Conservation (phyloP, 1,140 invertebrate genomes). For the Orchestia grillus region DNA sequence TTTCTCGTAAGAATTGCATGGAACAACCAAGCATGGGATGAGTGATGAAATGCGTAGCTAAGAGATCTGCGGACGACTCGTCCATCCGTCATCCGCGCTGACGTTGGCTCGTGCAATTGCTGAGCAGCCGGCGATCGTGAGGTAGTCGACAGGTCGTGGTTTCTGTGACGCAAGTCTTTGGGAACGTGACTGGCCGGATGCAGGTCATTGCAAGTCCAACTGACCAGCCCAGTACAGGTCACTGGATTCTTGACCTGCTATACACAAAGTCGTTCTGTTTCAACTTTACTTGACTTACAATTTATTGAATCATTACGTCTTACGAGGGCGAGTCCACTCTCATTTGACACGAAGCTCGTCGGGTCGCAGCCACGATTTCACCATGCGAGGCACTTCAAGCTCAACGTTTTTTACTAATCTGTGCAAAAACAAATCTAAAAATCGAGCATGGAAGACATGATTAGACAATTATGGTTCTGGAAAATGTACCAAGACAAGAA, state of each 20-base stretch:
- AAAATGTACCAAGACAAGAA: too few species aligned
- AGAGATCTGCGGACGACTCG: background rate
- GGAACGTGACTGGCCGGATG: background rate
- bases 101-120: background rate
- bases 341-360: too few species aligned
- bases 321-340: too few species aligned
- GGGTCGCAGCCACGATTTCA: too few species aligned
- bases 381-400: too few species aligned
- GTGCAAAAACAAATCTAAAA: too few species aligned
- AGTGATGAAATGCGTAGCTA: background rate
- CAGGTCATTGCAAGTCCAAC: background rate
- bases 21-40: background rate
- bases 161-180: background rate
- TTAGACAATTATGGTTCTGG: too few species aligned
- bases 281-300: background rate
- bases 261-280: background rate
- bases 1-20: background rate
- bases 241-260: background rate
- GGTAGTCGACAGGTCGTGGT: background rate
- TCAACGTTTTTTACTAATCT: too few species aligned
- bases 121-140: background rate
- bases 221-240: background rate
- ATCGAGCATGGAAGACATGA: too few species aligned
- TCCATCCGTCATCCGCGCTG: background rate
- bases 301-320: too few species aligned